Conservation (phyloP, 30 jellyfish, hydroid and myxozoan species). For the Hydra vulgaris region DNA sequence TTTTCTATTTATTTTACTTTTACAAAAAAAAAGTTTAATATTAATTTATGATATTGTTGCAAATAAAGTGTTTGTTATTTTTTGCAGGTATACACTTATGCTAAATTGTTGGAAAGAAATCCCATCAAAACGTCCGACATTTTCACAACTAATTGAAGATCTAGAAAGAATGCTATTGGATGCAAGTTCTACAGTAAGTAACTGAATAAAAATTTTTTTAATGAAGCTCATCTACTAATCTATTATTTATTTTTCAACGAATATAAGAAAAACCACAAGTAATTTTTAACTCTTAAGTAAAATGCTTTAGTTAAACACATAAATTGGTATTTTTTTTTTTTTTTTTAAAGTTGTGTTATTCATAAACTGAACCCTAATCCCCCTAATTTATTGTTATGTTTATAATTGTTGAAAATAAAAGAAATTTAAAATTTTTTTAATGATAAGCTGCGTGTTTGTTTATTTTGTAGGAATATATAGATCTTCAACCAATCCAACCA, state of each 20-base stretch:
- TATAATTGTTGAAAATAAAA: too few species aligned
- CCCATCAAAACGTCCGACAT: conserved; percentile 74
- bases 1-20: neutral
- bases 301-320: too few species aligned
- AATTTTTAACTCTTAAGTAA: too few species aligned
- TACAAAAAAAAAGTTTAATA: neutral
- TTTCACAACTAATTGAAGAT: conserved; percentile 41
- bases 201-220: too few species aligned
- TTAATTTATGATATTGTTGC: neutral
- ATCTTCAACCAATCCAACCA: neutral
- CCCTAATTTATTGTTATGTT: too few species aligned
- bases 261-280: too few species aligned
- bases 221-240: too few species aligned
- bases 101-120: conserved; percentile 72
- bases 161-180: conserved; percentile 44
- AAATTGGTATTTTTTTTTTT: too few species aligned
- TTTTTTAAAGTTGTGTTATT: too few species aligned
- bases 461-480: neutral
- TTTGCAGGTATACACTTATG: conserved; percentile 56
- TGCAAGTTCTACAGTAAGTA: conserved; percentile 45
- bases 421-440: too few species aligned
- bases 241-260: too few species aligned
- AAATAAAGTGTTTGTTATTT: neutral
- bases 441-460: too few species aligned
- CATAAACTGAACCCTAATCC: neutral